Percentiles rank a stretch among this genome's conserved stretches.
Conservation (phyloP, 2,888 invertebrate genomes). For the Calameuta filiformis region DNA sequence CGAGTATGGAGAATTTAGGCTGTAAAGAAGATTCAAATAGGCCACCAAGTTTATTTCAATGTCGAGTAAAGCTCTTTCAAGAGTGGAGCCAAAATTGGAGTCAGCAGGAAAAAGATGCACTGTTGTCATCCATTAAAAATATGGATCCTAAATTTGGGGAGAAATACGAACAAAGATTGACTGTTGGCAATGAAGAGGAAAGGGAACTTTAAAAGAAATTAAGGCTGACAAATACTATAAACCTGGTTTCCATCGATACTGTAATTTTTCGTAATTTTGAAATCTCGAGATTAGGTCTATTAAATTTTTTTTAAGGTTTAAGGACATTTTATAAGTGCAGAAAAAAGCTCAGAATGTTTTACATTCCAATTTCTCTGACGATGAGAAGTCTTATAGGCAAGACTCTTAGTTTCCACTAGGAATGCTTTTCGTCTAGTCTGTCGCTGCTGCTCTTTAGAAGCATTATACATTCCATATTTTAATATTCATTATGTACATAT, state of each 20-base stretch:
- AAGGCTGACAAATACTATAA: not conserved
- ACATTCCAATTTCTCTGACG: not conserved
- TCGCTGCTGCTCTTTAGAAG: constrained; percentile 5
- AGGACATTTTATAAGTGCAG: not conserved
- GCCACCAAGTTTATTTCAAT: constrained; percentile 85
- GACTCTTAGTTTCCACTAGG: not conserved
- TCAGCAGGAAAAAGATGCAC: constrained; percentile 76
- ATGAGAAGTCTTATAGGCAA: not conserved
- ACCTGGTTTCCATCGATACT: not conserved
- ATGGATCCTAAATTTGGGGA: constrained; percentile 79
- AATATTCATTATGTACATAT: constrained; percentile 20
- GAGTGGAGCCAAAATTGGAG: constrained; percentile 88
- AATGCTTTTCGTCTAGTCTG: constrained; percentile 18
- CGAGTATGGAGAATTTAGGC: constrained; percentile 74
- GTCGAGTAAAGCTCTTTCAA: constrained; percentile 85
- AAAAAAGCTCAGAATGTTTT: not conserved
- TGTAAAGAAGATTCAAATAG: constrained; percentile 73
- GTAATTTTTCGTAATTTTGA: not conserved
- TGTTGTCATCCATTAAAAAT: constrained; percentile 77
- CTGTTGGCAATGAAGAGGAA: constrained; percentile 10
- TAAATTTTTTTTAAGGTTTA: not conserved
- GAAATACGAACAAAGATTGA: constrained; percentile 68
- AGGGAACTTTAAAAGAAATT: not conserved
- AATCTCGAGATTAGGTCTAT: not conserved
- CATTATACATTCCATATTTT: constrained; percentile 15